These are phyloP conservation scores for Danio jaintianensis DNA, from an alignment of 2,797 vertebrate species.

Conservation along the genomic window DNA sequence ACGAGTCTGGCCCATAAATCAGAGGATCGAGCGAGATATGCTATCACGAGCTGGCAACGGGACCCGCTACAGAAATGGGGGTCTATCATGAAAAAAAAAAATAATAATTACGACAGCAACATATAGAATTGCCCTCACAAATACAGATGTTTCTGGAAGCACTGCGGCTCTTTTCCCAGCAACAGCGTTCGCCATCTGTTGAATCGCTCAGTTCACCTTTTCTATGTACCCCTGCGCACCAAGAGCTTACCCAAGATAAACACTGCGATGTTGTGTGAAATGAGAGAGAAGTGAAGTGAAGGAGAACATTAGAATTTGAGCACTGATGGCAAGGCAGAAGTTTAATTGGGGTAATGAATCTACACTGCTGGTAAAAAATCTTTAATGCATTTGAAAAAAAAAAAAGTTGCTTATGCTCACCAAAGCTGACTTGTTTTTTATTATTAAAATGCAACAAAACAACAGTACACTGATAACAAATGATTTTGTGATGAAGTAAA, in stretches of 20 bases:
- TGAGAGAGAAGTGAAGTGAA: slow-evolving; percentile 38
- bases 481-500: too few relatives aligned
- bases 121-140: slow-evolving; percentile 67
- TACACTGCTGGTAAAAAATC: not conserved
- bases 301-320: slow-evolving; percentile 3
- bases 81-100: slow-evolving; percentile 55
- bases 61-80: slow-evolving; percentile 58
- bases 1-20: slow-evolving; percentile 71
- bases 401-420: too few relatives aligned
- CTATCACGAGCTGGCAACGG: slow-evolving; percentile 61
- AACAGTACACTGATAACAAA: too few relatives aligned
- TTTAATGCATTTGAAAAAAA: too few relatives aligned
- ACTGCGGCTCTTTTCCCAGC: slow-evolving; percentile 66
- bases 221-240: slow-evolving; percentile 54
- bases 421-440: not conserved
- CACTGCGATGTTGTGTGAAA: slow-evolving; percentile 21
- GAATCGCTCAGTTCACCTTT: slow-evolving; percentile 62
- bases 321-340: not conserved
- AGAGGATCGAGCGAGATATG: slow-evolving; percentile 57
- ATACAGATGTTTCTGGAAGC: slow-evolving; percentile 71
- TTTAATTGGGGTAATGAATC: not conserved
- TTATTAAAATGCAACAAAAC: too few relatives aligned
- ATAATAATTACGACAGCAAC: slow-evolving; percentile 36
- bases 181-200: slow-evolving; percentile 58
- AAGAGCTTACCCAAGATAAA: slow-evolving; percentile 28